Base-by-base conservation (phyloP, 23 tunicate species). In the Oikopleura albicans region DNA sequence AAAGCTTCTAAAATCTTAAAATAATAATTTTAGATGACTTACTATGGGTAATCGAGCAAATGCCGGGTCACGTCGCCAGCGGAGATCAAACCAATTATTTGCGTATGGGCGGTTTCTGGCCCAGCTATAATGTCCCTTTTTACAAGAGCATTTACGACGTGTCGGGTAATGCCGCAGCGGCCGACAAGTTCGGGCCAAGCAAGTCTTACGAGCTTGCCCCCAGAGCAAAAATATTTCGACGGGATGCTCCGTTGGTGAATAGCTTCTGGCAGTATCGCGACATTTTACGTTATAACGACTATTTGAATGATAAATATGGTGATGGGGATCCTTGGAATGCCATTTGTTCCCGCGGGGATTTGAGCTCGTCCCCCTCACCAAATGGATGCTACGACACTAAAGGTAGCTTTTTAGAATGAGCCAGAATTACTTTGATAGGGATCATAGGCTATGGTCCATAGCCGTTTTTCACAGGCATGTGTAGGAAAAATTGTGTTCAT, bases 71-170 rank as follows among this genome's bases (percentile, higher is more conserved):
- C 31, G 85, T 86, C 1, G 87, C 41, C 0, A 41, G 84, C 35
- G 35, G 56, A 27, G 87, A 86, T 1, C 87, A 86, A 86, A 86
- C 87, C 0, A 31, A 0, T 38, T 75, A 75, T 8, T 40, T 86
- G 0, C 57, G 87, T 27, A 49, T 49, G 59, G 87, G 79, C 76
- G 87, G 87, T 8, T 86, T 76, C 84, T 86, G 87, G 87, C 84
- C 87, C 27, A 75, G 84, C 16, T 86, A 86, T 84, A 86, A 86
- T 86, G 87, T 86, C 27, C 87, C 87, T 0, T 86, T 86, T 40
- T 86, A 86, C 79, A 75, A 75, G 38, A 0, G 33, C 28, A 86
- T 86, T 39, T 86, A 75, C 0, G 76, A 79, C 35, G 40, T 83
- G 0, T 75, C 84, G 39, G 87, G 87, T 33, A 75, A 86, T 0